phyloP scores from a whole-genome alignment of 2,888 invertebrate genomes.

The Lymantria monacha region DNA sequence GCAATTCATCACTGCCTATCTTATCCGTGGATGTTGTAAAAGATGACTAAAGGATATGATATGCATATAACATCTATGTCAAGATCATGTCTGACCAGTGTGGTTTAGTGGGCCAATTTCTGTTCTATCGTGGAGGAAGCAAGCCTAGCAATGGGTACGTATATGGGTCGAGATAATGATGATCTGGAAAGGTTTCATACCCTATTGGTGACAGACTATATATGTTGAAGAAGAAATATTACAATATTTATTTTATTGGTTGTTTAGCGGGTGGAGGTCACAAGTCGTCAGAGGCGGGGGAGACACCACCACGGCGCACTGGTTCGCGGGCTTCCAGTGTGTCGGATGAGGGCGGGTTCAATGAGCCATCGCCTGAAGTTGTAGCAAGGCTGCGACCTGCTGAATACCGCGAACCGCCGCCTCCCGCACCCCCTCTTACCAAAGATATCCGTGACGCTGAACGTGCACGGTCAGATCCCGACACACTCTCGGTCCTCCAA shows the following conservation, averaged over 20 bases:
- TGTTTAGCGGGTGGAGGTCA: slow-evolving; percentile 71
- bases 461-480: slow-evolving; percentile 69
- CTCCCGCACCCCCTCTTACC: slow-evolving; percentile 51
- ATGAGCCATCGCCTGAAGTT: slow-evolving; percentile 87
- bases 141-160: too few relatives aligned
- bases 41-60: too few relatives aligned
- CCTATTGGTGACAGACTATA: too few relatives aligned
- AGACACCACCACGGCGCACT: slow-evolving; percentile 82
- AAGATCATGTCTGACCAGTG: too few relatives aligned
- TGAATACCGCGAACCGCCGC: slow-evolving; percentile 64
- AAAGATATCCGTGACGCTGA: slow-evolving; percentile 62
- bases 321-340: slow-evolving; percentile 86
- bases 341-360: slow-evolving; percentile 87
- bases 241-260: background rate
- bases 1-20: too few relatives aligned
- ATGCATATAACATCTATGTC: too few relatives aligned
- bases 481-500: slow-evolving; percentile 73
- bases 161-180: too few relatives aligned
- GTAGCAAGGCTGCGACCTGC: slow-evolving; percentile 82
- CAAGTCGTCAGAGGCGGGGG: slow-evolving; percentile 78
- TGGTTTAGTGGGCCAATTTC: too few relatives aligned
- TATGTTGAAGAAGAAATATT: too few relatives aligned
- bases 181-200: too few relatives aligned
- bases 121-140: too few relatives aligned
- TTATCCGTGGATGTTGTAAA: too few relatives aligned